A percentile compares a stretch with the other conserved stretches of the same genome.
These are phyloP conservation scores for Stichopus horrens DNA, from an alignment of 53 echinoderm and acorn worm species.

Conservation along the genomic window DNA sequence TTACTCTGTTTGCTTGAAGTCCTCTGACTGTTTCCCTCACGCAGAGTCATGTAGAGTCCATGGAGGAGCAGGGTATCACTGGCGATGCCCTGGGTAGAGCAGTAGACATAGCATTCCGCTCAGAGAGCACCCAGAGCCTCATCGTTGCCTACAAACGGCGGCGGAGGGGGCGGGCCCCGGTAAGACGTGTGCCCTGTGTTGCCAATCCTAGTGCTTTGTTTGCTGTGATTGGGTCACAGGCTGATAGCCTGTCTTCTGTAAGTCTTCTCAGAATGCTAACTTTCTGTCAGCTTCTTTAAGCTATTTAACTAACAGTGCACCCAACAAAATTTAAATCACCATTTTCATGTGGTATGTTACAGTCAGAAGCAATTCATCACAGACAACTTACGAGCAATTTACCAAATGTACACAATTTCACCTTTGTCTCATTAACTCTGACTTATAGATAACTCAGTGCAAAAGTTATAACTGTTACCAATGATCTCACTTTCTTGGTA, in stretches of 20 bases:
- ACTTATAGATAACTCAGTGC: too few species aligned
- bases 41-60: constrained; percentile 85
- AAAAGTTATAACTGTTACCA: too few species aligned
- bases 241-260: not conserved
- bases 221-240: not conserved
- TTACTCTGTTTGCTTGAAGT: constrained; percentile 20
- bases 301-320: too few species aligned
- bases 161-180: constrained; percentile 85
- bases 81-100: constrained; percentile 53
- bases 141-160: constrained; percentile 79
- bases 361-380: too few species aligned
- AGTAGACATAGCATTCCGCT: constrained; percentile 56
- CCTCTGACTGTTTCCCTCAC: constrained; percentile 21
- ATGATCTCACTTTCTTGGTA: too few species aligned
- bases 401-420: too few species aligned
- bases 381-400: too few species aligned
- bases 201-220: not conserved
- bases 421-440: too few species aligned
- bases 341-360: too few species aligned
- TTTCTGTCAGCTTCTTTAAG: too few species aligned
- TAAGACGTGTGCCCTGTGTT: constrained; percentile 56
- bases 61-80: constrained; percentile 75
- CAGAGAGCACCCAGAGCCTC: constrained; percentile 86
- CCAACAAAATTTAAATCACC: too few species aligned
- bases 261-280: not conserved